Conservation (phyloP, 2,113 vertebrate genomes). For the Protomyctophum bolini region DNA sequence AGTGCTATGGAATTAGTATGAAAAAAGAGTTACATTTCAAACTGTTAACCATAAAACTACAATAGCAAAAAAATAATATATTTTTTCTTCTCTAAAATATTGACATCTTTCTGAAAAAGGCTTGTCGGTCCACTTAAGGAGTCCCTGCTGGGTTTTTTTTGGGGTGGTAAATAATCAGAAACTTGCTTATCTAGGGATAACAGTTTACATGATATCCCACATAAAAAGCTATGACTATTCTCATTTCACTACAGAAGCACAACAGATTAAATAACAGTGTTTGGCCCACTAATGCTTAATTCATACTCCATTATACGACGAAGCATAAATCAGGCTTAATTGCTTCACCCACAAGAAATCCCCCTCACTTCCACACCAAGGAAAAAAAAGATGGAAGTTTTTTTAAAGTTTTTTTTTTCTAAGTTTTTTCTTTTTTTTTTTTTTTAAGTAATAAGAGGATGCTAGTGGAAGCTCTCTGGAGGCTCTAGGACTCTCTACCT, state of each 20-base stretch:
- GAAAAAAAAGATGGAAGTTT: conserved; percentile 51
- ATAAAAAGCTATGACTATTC: conserved; percentile 43
- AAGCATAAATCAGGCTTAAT: background rate
- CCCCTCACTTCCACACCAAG: conserved; percentile 42
- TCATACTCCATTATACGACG: too few species aligned
- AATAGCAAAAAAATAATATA: conserved; percentile 69
- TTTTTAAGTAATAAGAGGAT: conserved; percentile 48
- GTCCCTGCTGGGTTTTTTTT: conserved; percentile 24
- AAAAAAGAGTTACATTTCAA: conserved; percentile 38
- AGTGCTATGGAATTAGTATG: conserved; percentile 45
- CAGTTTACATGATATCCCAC: conserved; percentile 58
- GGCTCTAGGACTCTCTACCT: conserved; percentile 44
- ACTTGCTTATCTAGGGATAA: conserved; percentile 33
- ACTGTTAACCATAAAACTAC: conserved; percentile 49
- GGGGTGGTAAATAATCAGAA: conserved; percentile 28
- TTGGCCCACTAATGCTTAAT: conserved; percentile 53
- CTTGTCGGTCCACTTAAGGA: conserved; percentile 31
- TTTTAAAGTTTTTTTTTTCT: conserved; percentile 49
- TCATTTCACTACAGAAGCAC: conserved; percentile 56
- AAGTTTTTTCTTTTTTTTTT: conserved; percentile 28
- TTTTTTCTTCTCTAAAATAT: conserved; percentile 50
- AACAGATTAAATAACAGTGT: conserved; percentile 68
- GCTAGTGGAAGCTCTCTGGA: conserved; percentile 45
- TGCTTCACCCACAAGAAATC: conserved; percentile 51
- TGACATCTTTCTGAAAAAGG: conserved; percentile 26